These are phyloP conservation scores for Alloplasta piceator DNA, from an alignment of 2,888 invertebrate genomes.

Conservation along the genomic window DNA sequence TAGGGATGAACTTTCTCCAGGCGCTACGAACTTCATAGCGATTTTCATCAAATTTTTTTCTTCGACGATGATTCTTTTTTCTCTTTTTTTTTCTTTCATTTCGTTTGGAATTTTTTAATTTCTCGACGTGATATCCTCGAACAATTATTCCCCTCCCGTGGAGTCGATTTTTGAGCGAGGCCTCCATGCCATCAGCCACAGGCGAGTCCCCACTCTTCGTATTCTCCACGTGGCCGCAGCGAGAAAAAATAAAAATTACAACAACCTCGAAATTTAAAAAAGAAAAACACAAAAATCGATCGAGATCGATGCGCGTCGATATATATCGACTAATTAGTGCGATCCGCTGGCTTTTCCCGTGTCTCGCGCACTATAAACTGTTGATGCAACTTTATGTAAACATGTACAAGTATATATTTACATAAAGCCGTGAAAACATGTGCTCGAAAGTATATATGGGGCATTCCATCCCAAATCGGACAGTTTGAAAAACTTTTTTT, in stretches of 20 bases:
- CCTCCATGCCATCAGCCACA: constrained; percentile 81
- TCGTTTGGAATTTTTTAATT: not conserved
- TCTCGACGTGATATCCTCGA: not conserved
- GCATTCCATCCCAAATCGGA: too few relatives aligned
- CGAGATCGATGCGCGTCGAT: constrained; percentile 62
- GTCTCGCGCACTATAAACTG: constrained; percentile 41
- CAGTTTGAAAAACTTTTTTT: too few relatives aligned
- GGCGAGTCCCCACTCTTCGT: constrained; percentile 81
- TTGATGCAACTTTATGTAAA: not conserved
- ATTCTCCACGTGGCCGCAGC: constrained; percentile 71
- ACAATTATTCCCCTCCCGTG: constrained; percentile 68
- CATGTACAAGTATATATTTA: not conserved
- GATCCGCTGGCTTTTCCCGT: constrained; percentile 65
- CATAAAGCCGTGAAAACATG: not conserved
- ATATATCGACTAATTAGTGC: constrained; percentile 69
- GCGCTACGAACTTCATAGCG: not conserved
- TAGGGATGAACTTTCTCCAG: constrained; percentile 24
- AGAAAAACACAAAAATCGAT: constrained; percentile 7
- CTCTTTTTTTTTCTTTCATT: not conserved
- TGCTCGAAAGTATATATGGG: not conserved
- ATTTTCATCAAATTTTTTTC: not conserved
- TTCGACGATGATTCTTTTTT: not conserved
- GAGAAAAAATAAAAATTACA: constrained; percentile 1
- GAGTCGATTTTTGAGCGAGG: constrained; percentile 83
- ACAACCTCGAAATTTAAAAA: constrained; percentile 17